A percentile compares a stretch with the other conserved stretches of the same genome.
These are phyloP conservation scores for Collichthys lucidus DNA, from an alignment of 2,113 vertebrate genomes.

Conservation along the genomic window DNA sequence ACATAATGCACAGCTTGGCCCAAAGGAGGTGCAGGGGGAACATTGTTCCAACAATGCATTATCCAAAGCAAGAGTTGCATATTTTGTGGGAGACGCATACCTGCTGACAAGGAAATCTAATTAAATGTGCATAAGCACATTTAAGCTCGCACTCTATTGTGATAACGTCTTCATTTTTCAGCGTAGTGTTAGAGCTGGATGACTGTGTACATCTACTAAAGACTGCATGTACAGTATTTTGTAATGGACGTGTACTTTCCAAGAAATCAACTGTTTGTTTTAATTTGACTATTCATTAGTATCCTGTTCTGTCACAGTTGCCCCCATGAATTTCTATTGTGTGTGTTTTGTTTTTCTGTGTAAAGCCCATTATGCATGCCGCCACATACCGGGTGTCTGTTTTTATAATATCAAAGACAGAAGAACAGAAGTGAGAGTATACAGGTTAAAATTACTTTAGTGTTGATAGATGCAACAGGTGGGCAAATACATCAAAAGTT, in stretches of 20 bases:
- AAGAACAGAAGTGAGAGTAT: too few species aligned
- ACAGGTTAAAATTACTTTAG: background rate
- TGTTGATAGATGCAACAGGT: background rate
- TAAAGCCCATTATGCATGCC: background rate
- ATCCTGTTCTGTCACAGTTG: background rate
- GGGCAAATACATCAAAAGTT: conserved; percentile 1
- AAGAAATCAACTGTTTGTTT: background rate
- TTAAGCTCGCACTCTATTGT: background rate
- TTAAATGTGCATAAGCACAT: conserved; percentile 12
- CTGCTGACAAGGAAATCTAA: background rate
- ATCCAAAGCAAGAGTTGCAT: conserved; percentile 17
- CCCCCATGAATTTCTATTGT: background rate
- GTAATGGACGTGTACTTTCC: background rate
- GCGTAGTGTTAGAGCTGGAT: background rate
- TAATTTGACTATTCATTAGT: background rate
- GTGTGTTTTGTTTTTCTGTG: too few species aligned
- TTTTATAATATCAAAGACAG: background rate
- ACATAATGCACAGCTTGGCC: conserved; percentile 47
- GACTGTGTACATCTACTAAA: background rate
- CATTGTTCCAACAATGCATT: conserved; percentile 34
- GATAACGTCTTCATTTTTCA: background rate
- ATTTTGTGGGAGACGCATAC: background rate
- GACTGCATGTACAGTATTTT: background rate
- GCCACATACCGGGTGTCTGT: background rate
- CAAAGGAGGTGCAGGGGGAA: background rate